Evolutionary conservation across 1,140 invertebrate genomes (phyloP).

Genomic region (Hycleus phaleratus): DNA sequence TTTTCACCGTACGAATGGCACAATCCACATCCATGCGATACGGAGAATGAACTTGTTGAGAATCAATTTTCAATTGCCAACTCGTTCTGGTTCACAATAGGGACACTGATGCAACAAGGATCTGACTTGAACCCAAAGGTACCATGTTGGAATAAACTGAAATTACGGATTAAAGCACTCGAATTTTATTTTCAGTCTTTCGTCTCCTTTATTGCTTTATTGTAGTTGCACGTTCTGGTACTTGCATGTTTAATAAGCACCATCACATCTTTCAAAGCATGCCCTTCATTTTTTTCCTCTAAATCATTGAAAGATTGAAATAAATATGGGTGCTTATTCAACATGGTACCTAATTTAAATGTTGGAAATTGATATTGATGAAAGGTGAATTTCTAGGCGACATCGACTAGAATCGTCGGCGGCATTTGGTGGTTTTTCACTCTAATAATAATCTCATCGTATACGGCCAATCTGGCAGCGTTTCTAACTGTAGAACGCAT

Average conservation of each 20-base stretch:
- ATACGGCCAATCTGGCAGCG: slow-evolving; percentile 94
- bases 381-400: slow-evolving; percentile 55
- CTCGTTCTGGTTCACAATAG: slow-evolving; percentile 88
- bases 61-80: slow-evolving; percentile 88
- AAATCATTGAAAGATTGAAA: too few relatives aligned
- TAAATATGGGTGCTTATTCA: slow-evolving; percentile 21
- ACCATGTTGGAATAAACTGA: slow-evolving; percentile 22
- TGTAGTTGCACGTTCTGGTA: slow-evolving; percentile 11
- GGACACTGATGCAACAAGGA: slow-evolving; percentile 91
- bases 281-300: neutral
- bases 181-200: slow-evolving; percentile 11
- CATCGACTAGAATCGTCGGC: slow-evolving; percentile 87
- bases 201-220: slow-evolving; percentile 1
- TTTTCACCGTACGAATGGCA: slow-evolving; percentile 79
- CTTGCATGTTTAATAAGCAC: slow-evolving; percentile 25
- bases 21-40: slow-evolving; percentile 65
- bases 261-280: slow-evolving; percentile 4
- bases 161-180: slow-evolving; percentile 15
- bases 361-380: too few relatives aligned
- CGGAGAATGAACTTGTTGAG: slow-evolving; percentile 56
- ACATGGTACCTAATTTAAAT: slow-evolving; percentile 1
- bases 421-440: slow-evolving; percentile 99
- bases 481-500: slow-evolving; percentile 95
- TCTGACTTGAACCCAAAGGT: slow-evolving; percentile 81
- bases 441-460: slow-evolving; percentile 95